Base-by-base conservation (phyloP, 2,113 vertebrate genomes). In the Corynorhinus townsendii region DNA sequence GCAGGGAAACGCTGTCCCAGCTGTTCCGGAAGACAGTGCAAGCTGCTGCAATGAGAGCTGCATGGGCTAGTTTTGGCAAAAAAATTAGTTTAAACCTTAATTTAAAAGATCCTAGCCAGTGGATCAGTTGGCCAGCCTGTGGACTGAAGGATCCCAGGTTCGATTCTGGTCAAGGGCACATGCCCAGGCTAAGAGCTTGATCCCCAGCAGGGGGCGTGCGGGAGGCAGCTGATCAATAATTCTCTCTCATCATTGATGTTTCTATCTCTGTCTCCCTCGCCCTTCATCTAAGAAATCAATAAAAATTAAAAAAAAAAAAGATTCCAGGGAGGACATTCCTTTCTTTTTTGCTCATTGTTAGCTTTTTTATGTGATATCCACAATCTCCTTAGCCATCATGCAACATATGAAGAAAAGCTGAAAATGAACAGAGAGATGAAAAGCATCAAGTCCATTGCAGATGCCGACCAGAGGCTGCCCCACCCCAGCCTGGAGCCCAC, bases 21-120 rank as follows among this genome's bases (percentile, higher is more conserved):
- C 26, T 62, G 22, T 49, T 83, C 89, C 1, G 3, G 3, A 26
- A 82, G 83, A 35, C 47, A 38, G 26, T 1, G 33, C 43, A 16
- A 81, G 69, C 96, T 91, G 90, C 86, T 76, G 54, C 0, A 0
- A 45, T 5, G 1, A 59, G 24, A 16, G 19, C 35, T 38, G 9
- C 38, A 14, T 1, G 4, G 45, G 56, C 38, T 92, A 49, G 30
- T 85, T 91, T 83, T 30, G 33, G 54, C 64, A 52, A 77, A 47
- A 77, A 92, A 82, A 77, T 82, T 85, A n/a, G 75, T 64, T 95
- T 62, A 62, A 86, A 54, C 68, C 47, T 49, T 71, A 86, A 81
- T 64, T 24, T 59, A 26, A 47, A 94, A 33, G 56, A 59, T 59
- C 22, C 22, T 59, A 59, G 56, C 56, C 56, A 59, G 22, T 26